A percentile compares a stretch with the other conserved stretches of the same genome.
Conservation (phyloP, 1,140 invertebrate genomes). For the Trypoxylus dichotomus region DNA sequence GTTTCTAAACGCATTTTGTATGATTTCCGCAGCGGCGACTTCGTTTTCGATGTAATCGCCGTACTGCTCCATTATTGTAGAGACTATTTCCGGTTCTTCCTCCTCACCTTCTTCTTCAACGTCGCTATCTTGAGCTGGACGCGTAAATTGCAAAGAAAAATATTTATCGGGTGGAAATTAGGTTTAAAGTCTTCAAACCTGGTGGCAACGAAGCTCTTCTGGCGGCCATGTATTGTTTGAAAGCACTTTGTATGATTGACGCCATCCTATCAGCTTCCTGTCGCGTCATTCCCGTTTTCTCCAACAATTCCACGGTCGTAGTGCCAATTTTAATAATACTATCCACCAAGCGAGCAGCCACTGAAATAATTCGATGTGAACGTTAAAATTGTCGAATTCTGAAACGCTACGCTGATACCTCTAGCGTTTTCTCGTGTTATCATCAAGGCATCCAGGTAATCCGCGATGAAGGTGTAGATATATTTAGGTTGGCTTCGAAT, state of each 20-base stretch:
- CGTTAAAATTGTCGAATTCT: not conserved
- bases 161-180: too few relatives aligned
- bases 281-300: conserved; percentile 51
- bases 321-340: conserved; percentile 53
- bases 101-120: not conserved
- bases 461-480: conserved; percentile 66
- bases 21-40: conserved; percentile 47
- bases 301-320: conserved; percentile 53
- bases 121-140: not conserved
- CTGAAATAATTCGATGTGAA: conserved; percentile 31
- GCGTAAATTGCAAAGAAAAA: too few relatives aligned
- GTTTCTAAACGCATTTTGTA: conserved; percentile 50
- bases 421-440: conserved; percentile 66
- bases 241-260: conserved; percentile 43
- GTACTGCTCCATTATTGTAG: conserved; percentile 46
- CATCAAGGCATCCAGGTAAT: conserved; percentile 68
- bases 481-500: conserved; percentile 63
- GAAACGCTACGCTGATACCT: conserved; percentile 45
- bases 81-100: conserved; percentile 42
- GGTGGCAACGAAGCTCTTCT: not conserved
- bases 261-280: conserved; percentile 54
- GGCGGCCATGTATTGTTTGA: conserved; percentile 27
- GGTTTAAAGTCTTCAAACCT: not conserved
- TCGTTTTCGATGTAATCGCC: conserved; percentile 43
- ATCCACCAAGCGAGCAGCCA: conserved; percentile 56